Conservation (phyloP, 2,797 vertebrate species). For the Vultur gryphus region DNA sequence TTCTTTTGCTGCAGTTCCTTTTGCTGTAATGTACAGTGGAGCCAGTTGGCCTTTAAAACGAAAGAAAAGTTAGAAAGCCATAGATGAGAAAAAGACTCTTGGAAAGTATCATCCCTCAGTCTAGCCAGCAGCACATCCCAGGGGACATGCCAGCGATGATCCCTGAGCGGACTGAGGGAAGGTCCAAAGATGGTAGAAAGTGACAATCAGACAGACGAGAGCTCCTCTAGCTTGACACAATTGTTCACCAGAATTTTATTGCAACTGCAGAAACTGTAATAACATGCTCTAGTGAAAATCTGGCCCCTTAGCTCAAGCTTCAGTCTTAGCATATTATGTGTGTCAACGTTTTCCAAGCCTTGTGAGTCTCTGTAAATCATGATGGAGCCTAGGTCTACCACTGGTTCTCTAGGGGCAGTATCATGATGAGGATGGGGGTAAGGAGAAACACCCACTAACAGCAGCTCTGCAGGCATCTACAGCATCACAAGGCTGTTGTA, state of each 20-base stretch:
- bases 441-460: background rate
- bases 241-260: background rate
- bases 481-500: background rate
- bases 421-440: background rate
- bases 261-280: background rate
- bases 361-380: rapidly evolving
- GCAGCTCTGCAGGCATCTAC: background rate
- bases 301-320: background rate
- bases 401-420: background rate
- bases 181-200: background rate
- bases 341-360: background rate
- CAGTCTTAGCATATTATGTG: background rate
- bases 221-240: background rate
- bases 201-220: background rate
- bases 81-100: background rate
- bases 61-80: background rate
- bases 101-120: background rate
- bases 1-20: background rate
- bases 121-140: background rate
- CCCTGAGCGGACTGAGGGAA: background rate
- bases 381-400: background rate
- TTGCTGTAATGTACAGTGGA: background rate
- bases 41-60: background rate
- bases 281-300: background rate
- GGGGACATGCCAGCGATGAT: background rate